Conservation (phyloP, 53 echinoderm and acorn worm genomes). For the Henricia sp. region DNA sequence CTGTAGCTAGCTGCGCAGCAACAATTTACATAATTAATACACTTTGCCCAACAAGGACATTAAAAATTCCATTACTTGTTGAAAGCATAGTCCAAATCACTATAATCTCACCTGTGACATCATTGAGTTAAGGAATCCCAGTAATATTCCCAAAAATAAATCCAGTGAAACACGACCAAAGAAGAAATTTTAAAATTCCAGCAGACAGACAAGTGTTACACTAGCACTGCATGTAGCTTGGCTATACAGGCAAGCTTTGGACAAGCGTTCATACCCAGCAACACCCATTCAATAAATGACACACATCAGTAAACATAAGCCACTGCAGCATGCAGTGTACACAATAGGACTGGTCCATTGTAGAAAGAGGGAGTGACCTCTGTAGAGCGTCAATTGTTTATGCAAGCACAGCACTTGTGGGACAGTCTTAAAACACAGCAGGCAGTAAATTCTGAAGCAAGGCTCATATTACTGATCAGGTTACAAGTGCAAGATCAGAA, state of each 20-base stretch:
- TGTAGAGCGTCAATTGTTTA: background rate
- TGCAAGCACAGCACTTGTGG: background rate
- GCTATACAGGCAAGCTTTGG: no score
- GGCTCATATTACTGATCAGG: no score
- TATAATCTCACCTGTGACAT: constrained; percentile 18
- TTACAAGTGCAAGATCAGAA: background rate
- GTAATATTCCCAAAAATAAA: constrained; percentile 33
- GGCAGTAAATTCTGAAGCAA: background rate
- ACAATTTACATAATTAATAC: no score
- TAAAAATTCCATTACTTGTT: no score
- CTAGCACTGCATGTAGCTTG: no score
- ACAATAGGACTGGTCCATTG: constrained; percentile 52
- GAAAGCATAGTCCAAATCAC: background rate
- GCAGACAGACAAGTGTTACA: constrained; percentile 12
- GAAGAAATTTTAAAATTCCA: constrained; percentile 8
- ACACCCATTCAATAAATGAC: constrained; percentile 28
- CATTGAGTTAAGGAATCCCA: background rate
- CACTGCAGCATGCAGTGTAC: no score
- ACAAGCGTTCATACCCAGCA: constrained; percentile 29
- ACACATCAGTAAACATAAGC: constrained; percentile 31
- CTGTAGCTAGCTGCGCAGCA: no score
- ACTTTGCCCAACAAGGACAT: no score
- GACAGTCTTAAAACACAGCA: background rate
- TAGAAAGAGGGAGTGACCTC: background rate
- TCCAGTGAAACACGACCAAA: constrained; percentile 2